A percentile compares a stretch with the other conserved stretches of the same genome.
Evolutionary conservation across 2,113 vertebrate species (phyloP).

Genomic region (Hiodon tergisus): DNA sequence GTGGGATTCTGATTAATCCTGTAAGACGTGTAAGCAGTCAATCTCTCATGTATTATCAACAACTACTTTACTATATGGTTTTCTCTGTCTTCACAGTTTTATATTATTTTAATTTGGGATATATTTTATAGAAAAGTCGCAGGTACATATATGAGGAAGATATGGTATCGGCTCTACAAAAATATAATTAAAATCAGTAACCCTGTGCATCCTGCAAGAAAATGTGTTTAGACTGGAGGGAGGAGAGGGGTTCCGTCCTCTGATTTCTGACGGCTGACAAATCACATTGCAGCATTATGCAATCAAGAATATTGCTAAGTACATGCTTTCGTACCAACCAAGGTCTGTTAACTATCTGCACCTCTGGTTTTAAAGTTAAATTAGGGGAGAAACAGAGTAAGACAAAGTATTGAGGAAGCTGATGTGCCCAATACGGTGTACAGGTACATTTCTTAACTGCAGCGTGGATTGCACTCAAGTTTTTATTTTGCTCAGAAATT

Average conservation of each 20-base stretch:
- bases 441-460: not conserved
- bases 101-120: not conserved
- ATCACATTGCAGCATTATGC: not conserved
- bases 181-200: not conserved
- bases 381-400: not conserved
- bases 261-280: not conserved
- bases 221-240: not conserved
- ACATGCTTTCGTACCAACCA: not conserved
- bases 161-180: not conserved
- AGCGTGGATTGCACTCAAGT: not conserved
- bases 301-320: conserved; percentile 10
- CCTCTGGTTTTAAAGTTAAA: conserved; percentile 12
- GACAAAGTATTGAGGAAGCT: not conserved
- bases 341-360: conserved; percentile 1
- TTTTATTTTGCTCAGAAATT: conserved; percentile 2
- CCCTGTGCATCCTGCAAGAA: conserved; percentile 8
- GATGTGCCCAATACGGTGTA: not conserved
- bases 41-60: not conserved
- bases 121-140: not conserved
- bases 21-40: not conserved
- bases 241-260: not conserved
- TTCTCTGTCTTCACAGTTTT: not conserved
- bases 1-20: not conserved
- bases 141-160: conserved; percentile 3
- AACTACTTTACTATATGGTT: not conserved